These are phyloP conservation scores for Erethizon dorsatum DNA, from an alignment of 2,797 vertebrate genomes.

Conservation along the genomic window DNA sequence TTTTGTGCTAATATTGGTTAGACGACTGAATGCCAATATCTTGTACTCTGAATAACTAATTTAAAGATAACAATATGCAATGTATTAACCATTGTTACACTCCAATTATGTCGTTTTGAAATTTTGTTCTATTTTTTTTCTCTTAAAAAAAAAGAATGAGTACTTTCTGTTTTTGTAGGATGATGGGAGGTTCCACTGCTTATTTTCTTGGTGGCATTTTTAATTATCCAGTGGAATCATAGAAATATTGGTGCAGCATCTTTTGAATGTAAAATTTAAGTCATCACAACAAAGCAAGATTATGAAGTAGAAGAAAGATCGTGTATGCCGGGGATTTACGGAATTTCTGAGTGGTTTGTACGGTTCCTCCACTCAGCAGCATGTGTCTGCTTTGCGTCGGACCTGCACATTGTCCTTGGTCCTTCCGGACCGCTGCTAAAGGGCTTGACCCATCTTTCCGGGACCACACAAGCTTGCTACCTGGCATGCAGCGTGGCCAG, in stretches of 20 bases:
- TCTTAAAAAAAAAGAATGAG: no score
- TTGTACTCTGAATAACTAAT: no score
- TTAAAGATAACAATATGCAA: no score
- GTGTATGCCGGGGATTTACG: neutral
- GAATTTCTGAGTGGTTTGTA: neutral
- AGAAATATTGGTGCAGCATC: slow-evolving; percentile 48
- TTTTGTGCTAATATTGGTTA: no score
- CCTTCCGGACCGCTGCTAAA: neutral
- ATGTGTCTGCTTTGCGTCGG: neutral
- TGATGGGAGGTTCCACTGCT: neutral
- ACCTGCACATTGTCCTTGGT: neutral
- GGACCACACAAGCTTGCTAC: neutral
- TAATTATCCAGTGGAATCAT: slow-evolving; percentile 1
- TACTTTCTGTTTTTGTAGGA: slow-evolving; percentile 8
- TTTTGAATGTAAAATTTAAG: slow-evolving; percentile 24
- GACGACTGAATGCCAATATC: no score
- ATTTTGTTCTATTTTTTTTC: no score
- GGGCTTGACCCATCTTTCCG: neutral
- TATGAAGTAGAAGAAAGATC: neutral
- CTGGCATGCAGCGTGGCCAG: neutral
- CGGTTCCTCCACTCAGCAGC: neutral
- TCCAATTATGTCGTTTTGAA: no score
- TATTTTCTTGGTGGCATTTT: neutral
- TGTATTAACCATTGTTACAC: no score
- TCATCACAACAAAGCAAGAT: slow-evolving; percentile 6